Evolutionary conservation across 2,797 vertebrate species (phyloP).

Genomic region (Channa striata): DNA sequence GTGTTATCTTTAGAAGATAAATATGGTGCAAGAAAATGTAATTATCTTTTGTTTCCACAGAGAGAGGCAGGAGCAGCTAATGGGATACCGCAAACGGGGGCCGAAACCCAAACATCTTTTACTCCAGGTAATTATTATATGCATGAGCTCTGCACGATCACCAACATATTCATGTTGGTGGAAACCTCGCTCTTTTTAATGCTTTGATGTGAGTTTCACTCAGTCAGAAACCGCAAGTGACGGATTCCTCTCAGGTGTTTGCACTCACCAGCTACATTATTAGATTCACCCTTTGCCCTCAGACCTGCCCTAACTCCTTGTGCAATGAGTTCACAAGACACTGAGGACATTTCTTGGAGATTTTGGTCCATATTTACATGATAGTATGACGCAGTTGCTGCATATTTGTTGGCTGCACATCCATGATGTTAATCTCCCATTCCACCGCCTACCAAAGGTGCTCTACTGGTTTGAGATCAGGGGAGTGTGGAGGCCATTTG

Average conservation of each 20-base stretch:
- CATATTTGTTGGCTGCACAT: too few relatives aligned
- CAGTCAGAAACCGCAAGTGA: constrained; percentile 8
- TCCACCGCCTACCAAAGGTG: too few relatives aligned
- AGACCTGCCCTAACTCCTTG: too few relatives aligned
- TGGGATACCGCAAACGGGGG: constrained; percentile 96
- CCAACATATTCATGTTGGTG: not conserved
- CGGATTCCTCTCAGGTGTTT: constrained; percentile 46
- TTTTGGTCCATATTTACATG: too few relatives aligned
- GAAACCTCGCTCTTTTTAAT: constrained; percentile 24
- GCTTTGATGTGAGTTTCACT: constrained; percentile 17
- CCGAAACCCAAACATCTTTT: constrained; percentile 96
- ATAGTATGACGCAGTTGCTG: too few relatives aligned
- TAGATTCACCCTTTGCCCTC: too few relatives aligned
- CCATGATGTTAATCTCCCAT: too few relatives aligned
- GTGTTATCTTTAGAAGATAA: constrained; percentile 17
- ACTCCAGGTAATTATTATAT: constrained; percentile 87
- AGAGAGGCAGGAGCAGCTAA: constrained; percentile 95
- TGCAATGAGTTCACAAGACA: too few relatives aligned
- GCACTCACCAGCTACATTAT: too few relatives aligned
- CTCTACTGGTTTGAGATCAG: too few relatives aligned
- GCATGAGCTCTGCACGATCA: not conserved
- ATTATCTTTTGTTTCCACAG: constrained; percentile 79
- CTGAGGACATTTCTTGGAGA: too few relatives aligned
- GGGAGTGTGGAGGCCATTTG: too few relatives aligned
- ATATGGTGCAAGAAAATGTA: constrained; percentile 27